Percentiles rank a stretch among this genome's conserved stretches.
These are phyloP conservation scores for Notocelia uddmanniana DNA, from an alignment of 2,888 invertebrate genomes.

Conservation along the genomic window DNA sequence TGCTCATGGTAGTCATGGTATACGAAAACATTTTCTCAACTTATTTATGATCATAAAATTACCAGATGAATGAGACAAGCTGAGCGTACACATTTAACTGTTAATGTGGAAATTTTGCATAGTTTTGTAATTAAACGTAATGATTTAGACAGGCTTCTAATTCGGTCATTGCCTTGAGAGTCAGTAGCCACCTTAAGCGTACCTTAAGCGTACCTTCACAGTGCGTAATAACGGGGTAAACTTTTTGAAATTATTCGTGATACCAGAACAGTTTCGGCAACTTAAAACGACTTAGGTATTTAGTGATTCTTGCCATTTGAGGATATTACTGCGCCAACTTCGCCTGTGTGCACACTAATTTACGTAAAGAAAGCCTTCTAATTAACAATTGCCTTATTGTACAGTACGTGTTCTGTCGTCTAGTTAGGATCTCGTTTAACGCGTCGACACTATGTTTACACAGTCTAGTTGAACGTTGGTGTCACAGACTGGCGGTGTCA, in stretches of 20 bases:
- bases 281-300: background rate
- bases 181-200: background rate
- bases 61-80: conserved; percentile 35
- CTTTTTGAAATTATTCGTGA: conserved; percentile 5
- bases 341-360: background rate
- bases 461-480: too few species aligned
- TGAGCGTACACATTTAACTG: conserved; percentile 23
- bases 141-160: conserved; percentile 22
- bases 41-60: conserved; percentile 22
- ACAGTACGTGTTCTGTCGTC: too few species aligned
- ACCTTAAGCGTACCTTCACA: background rate
- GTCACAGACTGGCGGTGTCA: too few species aligned
- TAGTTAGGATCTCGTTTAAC: too few species aligned
- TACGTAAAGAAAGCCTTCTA: too few species aligned
- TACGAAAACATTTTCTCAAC: conserved; percentile 16
- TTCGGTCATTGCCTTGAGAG: conserved; percentile 29
- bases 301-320: background rate
- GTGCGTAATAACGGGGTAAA: background rate
- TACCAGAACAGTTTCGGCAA: background rate
- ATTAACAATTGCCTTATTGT: too few species aligned
- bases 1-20: conserved; percentile 21
- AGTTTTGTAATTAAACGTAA: conserved; percentile 37
- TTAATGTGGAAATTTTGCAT: conserved; percentile 36
- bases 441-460: too few species aligned
- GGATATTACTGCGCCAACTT: background rate